These are phyloP conservation scores for Notarius lentiginosus DNA, from an alignment of 2,113 vertebrate species.

Conservation along the genomic window DNA sequence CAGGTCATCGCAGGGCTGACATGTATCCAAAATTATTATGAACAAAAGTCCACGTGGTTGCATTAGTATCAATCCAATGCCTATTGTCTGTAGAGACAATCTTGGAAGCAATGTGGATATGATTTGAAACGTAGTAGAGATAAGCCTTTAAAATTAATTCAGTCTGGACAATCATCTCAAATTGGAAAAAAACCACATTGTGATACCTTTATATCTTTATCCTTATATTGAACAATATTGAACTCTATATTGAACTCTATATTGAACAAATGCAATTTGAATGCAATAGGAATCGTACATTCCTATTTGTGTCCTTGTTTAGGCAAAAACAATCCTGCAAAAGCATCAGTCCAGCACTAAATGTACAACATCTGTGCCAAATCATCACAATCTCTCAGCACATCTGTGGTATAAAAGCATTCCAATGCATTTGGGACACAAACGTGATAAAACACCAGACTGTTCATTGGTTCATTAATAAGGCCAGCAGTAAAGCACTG, in stretches of 20 bases:
- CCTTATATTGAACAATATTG: neutral
- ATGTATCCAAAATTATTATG: no score
- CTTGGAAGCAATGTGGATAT: neutral
- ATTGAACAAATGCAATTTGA: neutral
- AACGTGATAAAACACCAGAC: slow-evolving; percentile 57
- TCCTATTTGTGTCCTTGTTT: slow-evolving; percentile 45
- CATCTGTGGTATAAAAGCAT: slow-evolving; percentile 49
- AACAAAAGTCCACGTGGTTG: neutral
- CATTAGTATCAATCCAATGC: neutral
- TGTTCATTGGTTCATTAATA: slow-evolving; percentile 54
- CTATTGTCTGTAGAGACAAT: no score
- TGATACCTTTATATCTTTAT: neutral
- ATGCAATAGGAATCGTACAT: neutral
- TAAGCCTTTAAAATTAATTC: neutral
- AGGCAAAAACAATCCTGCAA: slow-evolving; percentile 29
- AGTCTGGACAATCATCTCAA: neutral
- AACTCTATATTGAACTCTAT: neutral
- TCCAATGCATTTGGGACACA: slow-evolving; percentile 45
- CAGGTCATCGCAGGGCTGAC: no score
- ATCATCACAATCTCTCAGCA: slow-evolving; percentile 46
- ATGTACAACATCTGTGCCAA: slow-evolving; percentile 47
- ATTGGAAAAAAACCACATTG: neutral
- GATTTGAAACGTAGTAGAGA: neutral
- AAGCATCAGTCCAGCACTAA: slow-evolving; percentile 8
- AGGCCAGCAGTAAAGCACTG: slow-evolving; percentile 32